Conservation (phyloP, 1,140 invertebrate genomes). For the Drosophila novamexicana region DNA sequence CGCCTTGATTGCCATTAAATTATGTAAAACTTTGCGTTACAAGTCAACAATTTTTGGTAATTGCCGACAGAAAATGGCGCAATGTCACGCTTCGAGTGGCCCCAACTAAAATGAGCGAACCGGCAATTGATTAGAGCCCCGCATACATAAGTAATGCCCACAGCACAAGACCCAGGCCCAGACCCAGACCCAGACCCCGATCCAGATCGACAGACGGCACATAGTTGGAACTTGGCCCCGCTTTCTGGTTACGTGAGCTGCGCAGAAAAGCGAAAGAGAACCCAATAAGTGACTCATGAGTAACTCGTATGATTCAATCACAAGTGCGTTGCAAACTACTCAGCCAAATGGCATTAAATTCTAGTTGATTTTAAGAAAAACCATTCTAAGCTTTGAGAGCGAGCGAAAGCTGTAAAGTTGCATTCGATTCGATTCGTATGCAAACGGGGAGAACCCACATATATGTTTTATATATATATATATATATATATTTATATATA, state of each 20-base stretch:
- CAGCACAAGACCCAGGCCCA: neutral
- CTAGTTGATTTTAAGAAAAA: too few species aligned
- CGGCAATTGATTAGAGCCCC: constrained; percentile 74
- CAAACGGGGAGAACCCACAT: too few species aligned
- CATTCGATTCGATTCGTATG: too few species aligned
- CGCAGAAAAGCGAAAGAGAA: constrained; percentile 28
- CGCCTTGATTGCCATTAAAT: constrained; percentile 78
- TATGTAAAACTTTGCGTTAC: constrained; percentile 72
- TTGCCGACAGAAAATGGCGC: constrained; percentile 76
- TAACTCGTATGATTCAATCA: constrained; percentile 6
- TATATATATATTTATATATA: too few species aligned
- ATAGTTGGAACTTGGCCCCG: constrained; percentile 48
- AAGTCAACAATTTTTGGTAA: constrained; percentile 64
- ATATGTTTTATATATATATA: too few species aligned
- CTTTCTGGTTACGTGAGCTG: constrained; percentile 56
- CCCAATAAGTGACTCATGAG: constrained; percentile 35
- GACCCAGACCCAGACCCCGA: neutral
- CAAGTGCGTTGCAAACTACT: neutral
- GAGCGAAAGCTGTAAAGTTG: too few species aligned
- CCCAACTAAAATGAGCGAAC: constrained; percentile 54
- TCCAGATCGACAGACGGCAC: neutral
- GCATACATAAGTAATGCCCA: constrained; percentile 49
- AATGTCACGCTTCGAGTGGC: constrained; percentile 73
- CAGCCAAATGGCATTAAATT: neutral
- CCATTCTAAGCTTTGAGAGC: too few species aligned